Evolutionary conservation across 2,888 invertebrate species (phyloP).

Genomic region (Nymphalis polychloros): DNA sequence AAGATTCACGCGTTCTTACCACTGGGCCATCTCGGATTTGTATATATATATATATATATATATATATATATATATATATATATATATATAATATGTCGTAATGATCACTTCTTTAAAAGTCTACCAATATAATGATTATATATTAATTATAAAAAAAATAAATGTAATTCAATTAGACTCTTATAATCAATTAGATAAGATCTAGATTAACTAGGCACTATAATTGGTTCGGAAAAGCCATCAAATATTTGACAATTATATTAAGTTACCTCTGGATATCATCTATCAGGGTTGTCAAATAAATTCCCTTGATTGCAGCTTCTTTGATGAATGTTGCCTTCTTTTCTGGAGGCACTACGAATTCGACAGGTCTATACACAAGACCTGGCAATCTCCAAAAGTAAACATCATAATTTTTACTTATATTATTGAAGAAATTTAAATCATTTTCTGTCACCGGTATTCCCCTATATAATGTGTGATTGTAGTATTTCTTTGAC

Average conservation of each 20-base stretch:
- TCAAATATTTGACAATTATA: too few relatives aligned
- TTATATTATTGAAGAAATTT: conserved; percentile 53
- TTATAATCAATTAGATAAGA: too few relatives aligned
- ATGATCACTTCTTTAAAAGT: too few relatives aligned
- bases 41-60: too few relatives aligned
- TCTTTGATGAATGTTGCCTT: conserved; percentile 45
- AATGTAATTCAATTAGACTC: not conserved
- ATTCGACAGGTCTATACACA: conserved; percentile 56
- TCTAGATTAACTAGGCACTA: too few relatives aligned
- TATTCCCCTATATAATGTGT: conserved; percentile 57
- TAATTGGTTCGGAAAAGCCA: too few relatives aligned
- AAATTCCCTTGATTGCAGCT: conserved; percentile 46
- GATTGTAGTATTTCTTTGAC: conserved; percentile 54
- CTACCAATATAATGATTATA: too few relatives aligned
- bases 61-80: too few relatives aligned
- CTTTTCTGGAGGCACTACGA: conserved; percentile 54
- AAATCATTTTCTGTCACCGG: conserved; percentile 53
- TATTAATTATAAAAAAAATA: not conserved
- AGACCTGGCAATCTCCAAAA: conserved; percentile 60
- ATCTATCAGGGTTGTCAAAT: conserved; percentile 53
- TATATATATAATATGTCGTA: too few relatives aligned
- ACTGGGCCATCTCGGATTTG: too few relatives aligned
- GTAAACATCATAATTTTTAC: conserved; percentile 46
- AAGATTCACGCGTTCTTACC: too few relatives aligned
- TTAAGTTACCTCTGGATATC: conserved; percentile 59